Evolutionary conservation across 1,140 invertebrate species (phyloP).

Genomic region (Dreissena polymorpha): DNA sequence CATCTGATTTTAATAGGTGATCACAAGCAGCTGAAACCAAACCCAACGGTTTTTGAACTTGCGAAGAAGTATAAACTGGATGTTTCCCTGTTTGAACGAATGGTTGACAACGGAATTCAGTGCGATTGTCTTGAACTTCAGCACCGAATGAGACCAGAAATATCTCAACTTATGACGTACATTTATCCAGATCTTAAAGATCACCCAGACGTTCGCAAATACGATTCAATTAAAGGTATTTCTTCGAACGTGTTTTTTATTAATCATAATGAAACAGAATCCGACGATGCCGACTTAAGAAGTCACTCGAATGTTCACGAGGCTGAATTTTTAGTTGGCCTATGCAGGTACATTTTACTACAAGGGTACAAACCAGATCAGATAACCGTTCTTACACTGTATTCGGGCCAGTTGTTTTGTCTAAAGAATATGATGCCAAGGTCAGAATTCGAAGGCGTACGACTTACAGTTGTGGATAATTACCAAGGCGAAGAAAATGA

Average conservation of each 20-base stretch:
- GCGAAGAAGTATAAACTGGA: slow-evolving; percentile 77
- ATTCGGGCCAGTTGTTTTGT: slow-evolving; percentile 76
- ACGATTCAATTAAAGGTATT: slow-evolving; percentile 74
- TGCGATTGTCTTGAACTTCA: slow-evolving; percentile 71
- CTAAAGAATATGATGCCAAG: slow-evolving; percentile 73
- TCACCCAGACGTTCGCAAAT: slow-evolving; percentile 68
- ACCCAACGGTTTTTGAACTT: slow-evolving; percentile 76
- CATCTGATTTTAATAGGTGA: slow-evolving; percentile 84
- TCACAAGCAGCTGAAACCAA: slow-evolving; percentile 81
- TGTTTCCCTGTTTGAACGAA: slow-evolving; percentile 79
- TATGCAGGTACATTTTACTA: slow-evolving; percentile 76
- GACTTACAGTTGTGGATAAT: slow-evolving; percentile 88
- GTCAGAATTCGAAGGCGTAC: slow-evolving; percentile 67
- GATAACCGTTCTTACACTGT: slow-evolving; percentile 79
- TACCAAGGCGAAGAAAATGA: slow-evolving; percentile 89
- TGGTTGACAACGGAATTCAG: slow-evolving; percentile 75
- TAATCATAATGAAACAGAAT: slow-evolving; percentile 73
- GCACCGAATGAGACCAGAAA: slow-evolving; percentile 72
- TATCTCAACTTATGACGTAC: slow-evolving; percentile 75
- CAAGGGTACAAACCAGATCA: slow-evolving; percentile 75
- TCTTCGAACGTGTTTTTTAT: slow-evolving; percentile 77
- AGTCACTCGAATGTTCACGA: slow-evolving; percentile 76
- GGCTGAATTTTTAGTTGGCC: slow-evolving; percentile 62
- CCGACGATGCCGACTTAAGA: slow-evolving; percentile 67
- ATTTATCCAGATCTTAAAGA: slow-evolving; percentile 78